A percentile compares a stretch with the other conserved stretches of the same genome.
phyloP scores from a whole-genome alignment of 2,797 vertebrate genomes.

The Halcyon smyrnensis region DNA sequence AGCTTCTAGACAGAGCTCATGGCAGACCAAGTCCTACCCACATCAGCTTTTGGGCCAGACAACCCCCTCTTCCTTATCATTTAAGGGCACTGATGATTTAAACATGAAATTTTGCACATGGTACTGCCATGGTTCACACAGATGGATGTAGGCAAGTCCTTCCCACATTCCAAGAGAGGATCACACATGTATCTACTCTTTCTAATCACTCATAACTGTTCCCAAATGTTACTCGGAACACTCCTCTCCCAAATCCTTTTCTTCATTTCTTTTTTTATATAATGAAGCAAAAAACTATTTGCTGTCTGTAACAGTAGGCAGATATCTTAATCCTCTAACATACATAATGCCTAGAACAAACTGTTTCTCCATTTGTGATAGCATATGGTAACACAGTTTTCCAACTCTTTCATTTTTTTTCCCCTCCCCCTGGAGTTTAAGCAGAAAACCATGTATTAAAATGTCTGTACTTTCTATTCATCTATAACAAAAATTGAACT shows the following conservation, averaged over 20 bases:
- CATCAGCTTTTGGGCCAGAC: not conserved
- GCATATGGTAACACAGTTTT: slow-evolving; percentile 61
- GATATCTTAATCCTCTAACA: slow-evolving; percentile 59
- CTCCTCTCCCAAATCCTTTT: slow-evolving; percentile 1
- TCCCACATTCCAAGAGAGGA: slow-evolving; percentile 4
- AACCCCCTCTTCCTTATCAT: not conserved
- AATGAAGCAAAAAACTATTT: slow-evolving; percentile 17
- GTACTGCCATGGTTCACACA: not conserved
- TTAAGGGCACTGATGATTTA: not conserved
- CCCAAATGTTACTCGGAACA: slow-evolving; percentile 37
- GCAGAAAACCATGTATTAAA: slow-evolving; percentile 22
- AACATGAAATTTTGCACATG: not conserved
- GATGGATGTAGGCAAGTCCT: slow-evolving; percentile 23
- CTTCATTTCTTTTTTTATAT: slow-evolving; percentile 20
- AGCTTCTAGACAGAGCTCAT: not conserved
- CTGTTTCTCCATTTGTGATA: slow-evolving; percentile 67
- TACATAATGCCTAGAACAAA: slow-evolving; percentile 60
- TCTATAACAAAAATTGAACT: slow-evolving; percentile 8
- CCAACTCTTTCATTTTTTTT: not conserved
- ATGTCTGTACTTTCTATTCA: not conserved
- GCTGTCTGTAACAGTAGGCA: slow-evolving; percentile 48
- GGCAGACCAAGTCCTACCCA: not conserved
- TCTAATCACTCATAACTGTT: slow-evolving; percentile 20
- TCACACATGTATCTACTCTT: not conserved
- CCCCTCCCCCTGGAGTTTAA: not conserved